These are phyloP conservation scores for Bufo bufo DNA, from an alignment of 2,113 vertebrate genomes.

Conservation along the genomic window DNA sequence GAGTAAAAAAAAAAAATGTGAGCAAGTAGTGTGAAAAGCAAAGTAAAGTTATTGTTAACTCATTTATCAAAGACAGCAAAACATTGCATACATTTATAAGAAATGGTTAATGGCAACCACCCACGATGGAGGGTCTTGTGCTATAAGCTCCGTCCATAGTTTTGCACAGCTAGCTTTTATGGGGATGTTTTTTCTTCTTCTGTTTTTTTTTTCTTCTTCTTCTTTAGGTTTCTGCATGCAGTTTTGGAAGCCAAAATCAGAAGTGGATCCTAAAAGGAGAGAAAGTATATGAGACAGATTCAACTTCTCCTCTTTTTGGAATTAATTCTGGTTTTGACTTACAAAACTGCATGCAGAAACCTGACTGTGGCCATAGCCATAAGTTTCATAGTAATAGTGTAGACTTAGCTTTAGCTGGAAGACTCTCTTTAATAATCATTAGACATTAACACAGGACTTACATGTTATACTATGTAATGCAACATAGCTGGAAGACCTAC, in stretches of 20 bases:
- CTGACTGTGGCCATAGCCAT: no score
- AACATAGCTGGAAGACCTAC: not conserved
- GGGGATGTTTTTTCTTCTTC: not conserved
- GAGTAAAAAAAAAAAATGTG: constrained; percentile 24
- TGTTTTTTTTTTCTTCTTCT: no score
- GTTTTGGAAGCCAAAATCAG: no score
- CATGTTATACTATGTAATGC: constrained; percentile 12
- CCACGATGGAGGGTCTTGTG: constrained; percentile 9
- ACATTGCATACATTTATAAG: constrained; percentile 25
- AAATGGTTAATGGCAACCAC: constrained; percentile 44
- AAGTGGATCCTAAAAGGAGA: no score
- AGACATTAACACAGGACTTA: constrained; percentile 18
- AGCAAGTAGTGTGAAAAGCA: constrained; percentile 16
- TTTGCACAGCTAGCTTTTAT: not conserved
- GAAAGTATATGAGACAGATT: no score
- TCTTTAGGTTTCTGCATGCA: no score
- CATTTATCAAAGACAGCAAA: constrained; percentile 46
- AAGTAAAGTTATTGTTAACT: constrained; percentile 45
- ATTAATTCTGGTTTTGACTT: no score
- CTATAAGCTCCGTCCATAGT: not conserved
- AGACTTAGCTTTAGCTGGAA: constrained; percentile 11
- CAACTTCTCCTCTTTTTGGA: no score
- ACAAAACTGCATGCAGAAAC: no score
- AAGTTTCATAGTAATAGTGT: constrained; percentile 1
- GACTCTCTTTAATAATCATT: constrained; percentile 4